A percentile compares a stretch with the other conserved stretches of the same genome.
Evolutionary conservation across 2,797 vertebrate species (phyloP).

Genomic region (Dendrocincla tyrannina): DNA sequence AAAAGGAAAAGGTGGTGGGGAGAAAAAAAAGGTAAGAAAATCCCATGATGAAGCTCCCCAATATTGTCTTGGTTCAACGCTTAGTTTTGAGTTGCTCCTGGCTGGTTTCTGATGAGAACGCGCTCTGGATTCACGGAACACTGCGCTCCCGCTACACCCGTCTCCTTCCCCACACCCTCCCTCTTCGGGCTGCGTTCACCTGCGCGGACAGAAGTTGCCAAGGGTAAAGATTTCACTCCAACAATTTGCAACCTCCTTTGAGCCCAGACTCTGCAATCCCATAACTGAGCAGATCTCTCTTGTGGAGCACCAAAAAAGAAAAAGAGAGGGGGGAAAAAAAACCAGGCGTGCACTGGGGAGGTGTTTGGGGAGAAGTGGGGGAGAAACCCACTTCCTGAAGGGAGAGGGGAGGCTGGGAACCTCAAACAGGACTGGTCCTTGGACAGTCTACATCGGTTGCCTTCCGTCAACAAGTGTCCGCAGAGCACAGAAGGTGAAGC

Average conservation of each 20-base stretch:
- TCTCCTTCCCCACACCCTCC: constrained; percentile 23
- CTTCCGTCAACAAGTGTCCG: constrained; percentile 81
- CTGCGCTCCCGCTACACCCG: constrained; percentile 11
- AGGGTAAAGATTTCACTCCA: constrained; percentile 40
- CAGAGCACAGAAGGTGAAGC: constrained; percentile 76
- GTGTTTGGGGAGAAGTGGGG: constrained; percentile 52
- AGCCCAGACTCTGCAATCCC: constrained; percentile 57
- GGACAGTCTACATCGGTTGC: constrained; percentile 78
- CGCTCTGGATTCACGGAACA: constrained; percentile 41
- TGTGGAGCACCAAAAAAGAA: constrained; percentile 64
- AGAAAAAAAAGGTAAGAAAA: constrained; percentile 42
- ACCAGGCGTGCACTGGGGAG: constrained; percentile 22
- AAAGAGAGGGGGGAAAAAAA: not conserved
- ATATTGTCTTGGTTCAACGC: constrained; percentile 61
- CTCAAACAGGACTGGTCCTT: constrained; percentile 75
- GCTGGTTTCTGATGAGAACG: constrained; percentile 66
- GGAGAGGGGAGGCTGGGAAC: constrained; percentile 69
- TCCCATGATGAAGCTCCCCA: constrained; percentile 51
- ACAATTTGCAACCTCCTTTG: constrained; percentile 54
- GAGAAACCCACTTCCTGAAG: constrained; percentile 69
- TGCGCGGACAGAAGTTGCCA: constrained; percentile 48
- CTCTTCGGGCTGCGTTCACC: constrained; percentile 30
- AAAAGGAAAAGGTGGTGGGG: constrained; percentile 46
- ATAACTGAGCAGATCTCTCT: constrained; percentile 61
- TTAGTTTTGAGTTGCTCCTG: constrained; percentile 63